Evolutionary conservation across 2,797 vertebrate species (phyloP), one percentile per base, ranked within the genome.

Genomic region (Mallotus villosus): DNA sequence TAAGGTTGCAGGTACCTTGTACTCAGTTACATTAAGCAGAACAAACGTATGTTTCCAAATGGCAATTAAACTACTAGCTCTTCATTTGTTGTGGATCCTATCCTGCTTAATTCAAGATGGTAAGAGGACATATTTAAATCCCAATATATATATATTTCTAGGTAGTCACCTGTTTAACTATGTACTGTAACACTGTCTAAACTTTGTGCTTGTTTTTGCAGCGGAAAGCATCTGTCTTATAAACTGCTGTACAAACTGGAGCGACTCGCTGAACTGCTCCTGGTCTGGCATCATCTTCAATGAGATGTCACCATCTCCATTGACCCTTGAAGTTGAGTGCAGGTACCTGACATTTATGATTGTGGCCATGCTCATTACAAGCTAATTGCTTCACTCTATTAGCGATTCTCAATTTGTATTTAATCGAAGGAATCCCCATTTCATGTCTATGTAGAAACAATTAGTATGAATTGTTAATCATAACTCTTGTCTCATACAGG

Each of bases 171-270:
- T 53, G 7, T 12, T 63, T 57, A 55, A 67, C 17, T 29, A 29
- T 6, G 6, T 14, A 34, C 19, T 16, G 14, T 64, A 6, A 22
- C 34, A 21, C 0, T 74, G 25, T 65, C 16, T 19, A 2, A 16
- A 19, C 5, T 59, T 57, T 55, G 12, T 41, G 17, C 66, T 29
- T 67, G 9, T 70, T 19, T 69, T 75, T 69, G 57, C 88, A 91
- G 88, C 74, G 46, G 57, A 81, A 2, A 74, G 80, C 37, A 17
- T n/a, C 0, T 91, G 89, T 82, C 63, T 73, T 1, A 81, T 92
- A 70, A 85, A 37, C 78, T 94, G 93, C 83, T 87, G 79, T 0
- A 93, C 91, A 1, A 89, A 93, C 83, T 93, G 84, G 49, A 0
- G 1, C 0, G 1, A 0, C 0, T 71, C 16, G 0, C 37, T 94